Conservation (phyloP, 2,797 vertebrate genomes). For the Sebastes hubbsi region DNA sequence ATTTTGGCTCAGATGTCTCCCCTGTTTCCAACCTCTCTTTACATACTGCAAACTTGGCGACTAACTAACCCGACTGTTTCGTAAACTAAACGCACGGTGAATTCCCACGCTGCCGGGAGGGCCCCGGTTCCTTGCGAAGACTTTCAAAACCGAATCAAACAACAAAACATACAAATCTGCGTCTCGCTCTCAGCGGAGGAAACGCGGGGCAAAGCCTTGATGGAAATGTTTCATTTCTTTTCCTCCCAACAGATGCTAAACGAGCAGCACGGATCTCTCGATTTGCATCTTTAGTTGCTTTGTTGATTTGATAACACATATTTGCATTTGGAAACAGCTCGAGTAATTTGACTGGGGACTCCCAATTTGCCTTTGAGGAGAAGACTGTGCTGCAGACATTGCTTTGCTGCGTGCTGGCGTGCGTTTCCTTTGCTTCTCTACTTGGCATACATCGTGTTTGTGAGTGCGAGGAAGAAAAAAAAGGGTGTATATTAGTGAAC, state of each 20-base stretch:
- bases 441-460: constrained; percentile 41
- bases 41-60: constrained; percentile 20
- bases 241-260: constrained; percentile 73
- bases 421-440: constrained; percentile 37
- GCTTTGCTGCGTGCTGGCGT: constrained; percentile 42
- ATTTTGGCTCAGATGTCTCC: constrained; percentile 45
- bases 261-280: constrained; percentile 58
- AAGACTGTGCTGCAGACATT: constrained; percentile 55
- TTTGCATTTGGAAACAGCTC: constrained; percentile 82
- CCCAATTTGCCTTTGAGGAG: constrained; percentile 81
- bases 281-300: constrained; percentile 81
- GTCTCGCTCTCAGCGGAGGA: constrained; percentile 53
- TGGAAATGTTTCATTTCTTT: constrained; percentile 79
- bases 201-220: constrained; percentile 61
- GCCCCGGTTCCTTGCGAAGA: constrained; percentile 40
- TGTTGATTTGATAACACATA: constrained; percentile 80
- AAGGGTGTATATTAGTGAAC: constrained; percentile 32
- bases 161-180: constrained; percentile 58
- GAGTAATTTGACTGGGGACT: constrained; percentile 86
- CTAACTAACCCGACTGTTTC: constrained; percentile 14
- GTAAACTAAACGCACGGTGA: not conserved
- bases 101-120: constrained; percentile 40
- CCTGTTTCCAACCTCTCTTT: constrained; percentile 28
- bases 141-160: constrained; percentile 55
- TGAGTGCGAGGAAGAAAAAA: constrained; percentile 14